These are phyloP conservation scores for Furcifer pardalis DNA, from an alignment of 2,797 vertebrate species.

Conservation along the genomic window DNA sequence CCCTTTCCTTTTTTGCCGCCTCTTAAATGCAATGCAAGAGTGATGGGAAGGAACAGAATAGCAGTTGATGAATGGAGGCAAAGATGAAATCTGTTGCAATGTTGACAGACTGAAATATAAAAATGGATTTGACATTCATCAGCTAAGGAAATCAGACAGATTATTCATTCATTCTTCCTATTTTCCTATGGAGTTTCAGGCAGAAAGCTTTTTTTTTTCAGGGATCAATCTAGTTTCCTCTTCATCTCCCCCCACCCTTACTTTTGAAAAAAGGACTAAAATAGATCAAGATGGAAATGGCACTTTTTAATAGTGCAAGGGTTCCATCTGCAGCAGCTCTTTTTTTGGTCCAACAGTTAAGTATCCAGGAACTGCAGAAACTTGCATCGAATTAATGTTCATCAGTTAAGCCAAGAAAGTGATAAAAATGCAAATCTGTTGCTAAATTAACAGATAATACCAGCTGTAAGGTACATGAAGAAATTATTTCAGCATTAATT, in stretches of 20 bases:
- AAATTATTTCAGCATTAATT: slow-evolving; percentile 10
- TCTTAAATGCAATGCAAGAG: neutral
- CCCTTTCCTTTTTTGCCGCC: neutral
- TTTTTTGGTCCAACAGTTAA: slow-evolving; percentile 24
- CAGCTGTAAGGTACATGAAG: neutral
- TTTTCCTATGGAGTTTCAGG: neutral
- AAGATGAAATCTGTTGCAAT: slow-evolving; percentile 31
- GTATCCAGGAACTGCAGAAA: neutral
- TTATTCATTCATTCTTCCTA: slow-evolving; percentile 26
- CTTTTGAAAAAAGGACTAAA: slow-evolving; percentile 3
- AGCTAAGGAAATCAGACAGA: slow-evolving; percentile 29
- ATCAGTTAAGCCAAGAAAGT: slow-evolving; percentile 18
- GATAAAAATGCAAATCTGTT: slow-evolving; percentile 34
- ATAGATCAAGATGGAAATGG: slow-evolving; percentile 28
- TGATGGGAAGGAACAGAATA: slow-evolving; percentile 25
- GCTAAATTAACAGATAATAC: slow-evolving; percentile 4
- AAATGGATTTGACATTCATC: slow-evolving; percentile 14
- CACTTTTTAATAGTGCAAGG: neutral
- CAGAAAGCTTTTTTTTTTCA: slow-evolving; percentile 7
- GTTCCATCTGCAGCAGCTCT: slow-evolving; percentile 1
- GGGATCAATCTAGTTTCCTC: neutral
- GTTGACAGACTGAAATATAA: slow-evolving; percentile 14
- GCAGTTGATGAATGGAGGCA: slow-evolving; percentile 18
- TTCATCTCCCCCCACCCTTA: no score
- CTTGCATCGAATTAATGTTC: slow-evolving; percentile 17